These are phyloP conservation scores for Abrostola triplasia DNA, from an alignment of 2,888 invertebrate genomes.

Conservation along the genomic window DNA sequence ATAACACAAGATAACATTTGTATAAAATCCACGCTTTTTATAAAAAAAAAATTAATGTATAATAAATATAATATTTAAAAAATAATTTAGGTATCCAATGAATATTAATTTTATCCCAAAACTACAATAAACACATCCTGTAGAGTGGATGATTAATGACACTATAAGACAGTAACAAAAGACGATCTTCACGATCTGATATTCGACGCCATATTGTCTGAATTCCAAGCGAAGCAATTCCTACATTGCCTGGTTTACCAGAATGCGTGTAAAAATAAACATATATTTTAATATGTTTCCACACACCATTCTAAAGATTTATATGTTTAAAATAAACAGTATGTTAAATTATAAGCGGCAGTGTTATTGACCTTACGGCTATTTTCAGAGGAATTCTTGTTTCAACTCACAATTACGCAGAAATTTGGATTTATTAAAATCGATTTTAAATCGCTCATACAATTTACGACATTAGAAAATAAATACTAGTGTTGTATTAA, in stretches of 20 bases:
- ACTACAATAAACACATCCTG: too few relatives aligned
- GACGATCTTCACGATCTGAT: too few relatives aligned
- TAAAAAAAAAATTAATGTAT: too few relatives aligned
- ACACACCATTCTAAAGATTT: conserved; percentile 48
- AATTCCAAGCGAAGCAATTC: conserved; percentile 4
- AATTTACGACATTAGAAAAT: too few relatives aligned
- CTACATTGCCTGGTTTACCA: conserved; percentile 3
- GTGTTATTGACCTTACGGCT: conserved; percentile 68
- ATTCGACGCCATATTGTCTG: neutral
- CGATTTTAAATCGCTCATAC: conserved; percentile 19
- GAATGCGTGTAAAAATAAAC: conserved; percentile 14
- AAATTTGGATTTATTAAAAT: conserved; percentile 27
- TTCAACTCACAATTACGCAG: conserved; percentile 31
- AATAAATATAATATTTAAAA: too few relatives aligned
- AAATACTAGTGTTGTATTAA: too few relatives aligned
- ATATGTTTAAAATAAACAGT: conserved; percentile 59
- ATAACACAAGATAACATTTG: too few relatives aligned
- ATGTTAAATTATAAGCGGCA: conserved; percentile 45
- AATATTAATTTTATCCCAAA: too few relatives aligned
- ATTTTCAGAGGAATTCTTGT: conserved; percentile 60
- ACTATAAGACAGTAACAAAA: too few relatives aligned
- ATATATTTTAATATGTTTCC: conserved; percentile 22
- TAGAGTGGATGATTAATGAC: too few relatives aligned
- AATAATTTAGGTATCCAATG: too few relatives aligned
- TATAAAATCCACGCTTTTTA: too few relatives aligned